Evolutionary conservation across 2,797 vertebrate genomes (phyloP), one percentile per base, ranked within the genome.

Genomic region (Ptychadena robeensis): DNA sequence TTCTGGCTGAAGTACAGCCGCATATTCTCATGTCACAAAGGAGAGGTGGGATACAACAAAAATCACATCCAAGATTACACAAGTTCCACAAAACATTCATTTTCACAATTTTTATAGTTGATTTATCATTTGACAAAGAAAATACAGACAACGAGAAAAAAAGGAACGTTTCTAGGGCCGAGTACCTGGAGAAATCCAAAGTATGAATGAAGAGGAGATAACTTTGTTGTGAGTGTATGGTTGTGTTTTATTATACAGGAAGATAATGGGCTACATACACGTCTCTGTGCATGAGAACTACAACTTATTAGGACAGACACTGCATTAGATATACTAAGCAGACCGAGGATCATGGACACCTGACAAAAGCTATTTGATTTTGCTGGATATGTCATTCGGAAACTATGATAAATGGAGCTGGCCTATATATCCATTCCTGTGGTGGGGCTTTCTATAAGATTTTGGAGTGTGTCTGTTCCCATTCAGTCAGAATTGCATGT

Each of bases 1-100:
- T 85, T 14, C 38, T 85, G 83, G 83, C 78, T 18, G 37, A 27
- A 10, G 66, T 75, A 76, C 61, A 80, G 68, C 72, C 68, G 30
- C 53, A 85, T 75, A 61, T 74, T 80, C 71, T 80, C 78, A 70
- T 80, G 77, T 80, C 83, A 85, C 83, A 64, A 44, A 85, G 83
- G 72, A 85, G 78, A 80, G 72, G 72, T 80, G 57, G 65, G 65
- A 80, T 37, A 64, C n/a, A 28, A 80, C 37, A 76, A 79, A n/a
- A 85, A 81, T 80, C 66, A 70, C 70, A 76, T 76, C 34, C 57
- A 74, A 48, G 75, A 68, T 79, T 79, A 83, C 67, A 35, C 32
- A 69, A 73, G 76, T 80, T 80, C 71, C 71, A 61, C 63, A 69
- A 76, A 70, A 37, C 72, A 71, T 71, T 53, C 10, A 80, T 80